These are phyloP conservation scores for Xiphophorus couchianus DNA, from an alignment of 2,113 vertebrate genomes.

Conservation along the genomic window DNA sequence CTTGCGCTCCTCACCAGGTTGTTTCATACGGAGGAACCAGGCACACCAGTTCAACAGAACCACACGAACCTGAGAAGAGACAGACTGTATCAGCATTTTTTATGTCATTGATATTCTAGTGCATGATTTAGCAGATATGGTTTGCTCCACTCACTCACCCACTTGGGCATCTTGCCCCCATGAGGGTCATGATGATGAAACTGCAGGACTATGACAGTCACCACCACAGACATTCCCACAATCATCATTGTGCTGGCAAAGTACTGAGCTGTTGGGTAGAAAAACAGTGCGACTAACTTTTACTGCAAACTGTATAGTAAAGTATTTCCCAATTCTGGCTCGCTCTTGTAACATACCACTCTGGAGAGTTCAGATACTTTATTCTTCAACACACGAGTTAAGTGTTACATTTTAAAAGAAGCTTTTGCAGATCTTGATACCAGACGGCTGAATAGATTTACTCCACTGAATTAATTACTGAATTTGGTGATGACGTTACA, in stretches of 20 bases:
- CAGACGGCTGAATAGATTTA: not conserved
- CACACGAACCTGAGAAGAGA: slow-evolving; percentile 85
- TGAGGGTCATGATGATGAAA: slow-evolving; percentile 92
- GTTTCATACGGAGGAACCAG: slow-evolving; percentile 97
- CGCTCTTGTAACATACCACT: not conserved
- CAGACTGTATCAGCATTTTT: not conserved
- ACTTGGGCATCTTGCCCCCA: slow-evolving; percentile 91
- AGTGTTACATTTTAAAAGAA: not conserved
- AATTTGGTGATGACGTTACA: not conserved
- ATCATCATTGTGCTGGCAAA: slow-evolving; percentile 95
- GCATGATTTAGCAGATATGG: not conserved
- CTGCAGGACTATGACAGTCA: slow-evolving; percentile 91
- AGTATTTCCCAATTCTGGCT: not conserved
- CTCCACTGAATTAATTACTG: not conserved
- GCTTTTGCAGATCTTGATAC: no score
- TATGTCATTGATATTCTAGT: not conserved
- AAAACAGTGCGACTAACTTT: not conserved
- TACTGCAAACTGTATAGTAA: not conserved
- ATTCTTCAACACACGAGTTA: not conserved
- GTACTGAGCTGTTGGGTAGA: slow-evolving; percentile 85
- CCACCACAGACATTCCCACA: slow-evolving; percentile 90
- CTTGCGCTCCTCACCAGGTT: slow-evolving; percentile 89
- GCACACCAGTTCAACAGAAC: slow-evolving; percentile 96
- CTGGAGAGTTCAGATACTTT: not conserved
- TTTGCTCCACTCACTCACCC: slow-evolving; percentile 79